Base-by-base conservation (phyloP, 2,797 vertebrate genomes). In the Danio choprae region DNA sequence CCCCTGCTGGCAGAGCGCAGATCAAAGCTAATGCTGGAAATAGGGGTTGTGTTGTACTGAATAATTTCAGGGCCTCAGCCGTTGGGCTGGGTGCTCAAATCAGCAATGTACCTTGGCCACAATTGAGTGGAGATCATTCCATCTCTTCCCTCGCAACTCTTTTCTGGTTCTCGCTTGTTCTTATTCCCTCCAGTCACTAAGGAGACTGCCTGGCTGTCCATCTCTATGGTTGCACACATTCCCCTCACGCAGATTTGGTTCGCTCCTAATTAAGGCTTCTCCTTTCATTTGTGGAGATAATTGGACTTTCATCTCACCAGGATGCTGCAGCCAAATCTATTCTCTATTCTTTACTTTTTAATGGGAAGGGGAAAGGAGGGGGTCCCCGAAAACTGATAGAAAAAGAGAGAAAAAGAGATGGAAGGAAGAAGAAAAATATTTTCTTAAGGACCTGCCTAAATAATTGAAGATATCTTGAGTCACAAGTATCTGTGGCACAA, bases 271-370 rank as follows among this genome's bases (percentile, higher is more conserved):
- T 96, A 96, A 95, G 82, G 83, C 93, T 93, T 94, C 94, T 94
- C 94, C 94, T 95, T 95, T 95, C 95, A 95, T 95, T 95, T 95
- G 94, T 92, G 91, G 90, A 95, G 95, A 95, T 96, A 96, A 96
- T 96, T 96, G 95, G 94, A 95, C 95, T 96, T 96, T 96, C 95
- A 96, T 96, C 95, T 96, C 95, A 94, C 94, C 95, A 95, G 95
- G 95, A 96, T 92, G 93, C 95, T 94, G 93, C 92, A 93, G 93
- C 95, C 94, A 95, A 94, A 96, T 95, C 95, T 95, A 95, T 95
- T 94, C 95, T 94, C 94, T 94, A 95, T 95, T 95, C 95, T 94
- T 94, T 94, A 94, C 94, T 94, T 93, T 94, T 94, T 95, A 95
- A 95, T 95, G 93, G 93, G 94, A 93, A 73, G 53, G 50, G 70